Evolutionary conservation across 2,888 invertebrate species (phyloP).

Genomic region (Drosophila borealis): DNA sequence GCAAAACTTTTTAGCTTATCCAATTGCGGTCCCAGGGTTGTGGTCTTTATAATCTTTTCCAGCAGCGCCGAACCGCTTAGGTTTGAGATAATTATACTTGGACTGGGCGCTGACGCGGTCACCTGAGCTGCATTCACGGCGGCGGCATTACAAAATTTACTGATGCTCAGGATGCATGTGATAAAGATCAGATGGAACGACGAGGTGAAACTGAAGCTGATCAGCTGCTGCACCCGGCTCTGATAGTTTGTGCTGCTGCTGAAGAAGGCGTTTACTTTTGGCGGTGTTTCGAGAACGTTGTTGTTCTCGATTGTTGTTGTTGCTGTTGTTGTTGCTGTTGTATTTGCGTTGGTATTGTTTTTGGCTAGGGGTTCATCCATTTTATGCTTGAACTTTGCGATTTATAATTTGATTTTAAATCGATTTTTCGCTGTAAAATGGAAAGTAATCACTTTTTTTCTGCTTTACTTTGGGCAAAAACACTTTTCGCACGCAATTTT

Average conservation of each 20-base stretch:
- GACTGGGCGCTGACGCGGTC: conserved; percentile 66
- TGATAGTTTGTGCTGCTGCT: conserved; percentile 82
- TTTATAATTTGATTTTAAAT: conserved; percentile 11
- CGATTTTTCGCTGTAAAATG: conserved; percentile 31
- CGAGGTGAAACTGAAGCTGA: conserved; percentile 84
- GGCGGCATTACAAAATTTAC: conserved; percentile 82
- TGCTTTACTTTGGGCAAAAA: neutral
- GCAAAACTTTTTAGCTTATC: conserved; percentile 62
- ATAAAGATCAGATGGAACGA: conserved; percentile 81
- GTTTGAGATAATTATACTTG: conserved; percentile 74
- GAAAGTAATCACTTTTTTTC: conserved; percentile 23
- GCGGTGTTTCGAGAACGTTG: conserved; percentile 41
- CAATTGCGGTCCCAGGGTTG: conserved; percentile 70
- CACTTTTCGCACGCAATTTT: conserved; percentile 17
- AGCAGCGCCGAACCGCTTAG: conserved; percentile 76
- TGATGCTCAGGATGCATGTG: conserved; percentile 82
- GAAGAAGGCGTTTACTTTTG: conserved; percentile 81
- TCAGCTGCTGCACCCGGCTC: conserved; percentile 83
- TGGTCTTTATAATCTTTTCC: conserved; percentile 76
- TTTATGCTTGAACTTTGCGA: conserved; percentile 26
- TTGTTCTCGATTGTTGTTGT: conserved; percentile 23
- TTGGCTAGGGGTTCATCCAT: conserved; percentile 39
- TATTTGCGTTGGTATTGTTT: conserved; percentile 15
- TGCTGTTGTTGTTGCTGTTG: conserved; percentile 20
- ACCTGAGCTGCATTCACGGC: conserved; percentile 76